These are phyloP conservation scores for Drosophila nr. medialis DNA, from an alignment of 2,888 invertebrate species.

Conservation along the genomic window DNA sequence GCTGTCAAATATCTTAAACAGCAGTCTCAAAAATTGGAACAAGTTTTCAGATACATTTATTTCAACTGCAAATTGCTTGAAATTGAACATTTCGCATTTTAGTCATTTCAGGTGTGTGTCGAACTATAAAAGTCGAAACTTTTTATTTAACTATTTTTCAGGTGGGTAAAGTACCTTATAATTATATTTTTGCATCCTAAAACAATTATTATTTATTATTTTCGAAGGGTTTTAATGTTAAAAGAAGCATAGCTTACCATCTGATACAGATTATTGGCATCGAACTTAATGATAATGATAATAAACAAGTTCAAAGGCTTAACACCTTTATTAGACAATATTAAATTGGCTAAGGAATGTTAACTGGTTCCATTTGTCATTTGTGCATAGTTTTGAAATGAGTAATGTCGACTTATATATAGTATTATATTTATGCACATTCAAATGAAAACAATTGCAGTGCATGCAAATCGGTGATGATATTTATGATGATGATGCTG, in stretches of 20 bases:
- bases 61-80: constrained; percentile 6
- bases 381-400: background rate
- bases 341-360: background rate
- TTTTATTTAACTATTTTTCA: background rate
- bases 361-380: background rate
- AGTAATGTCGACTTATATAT: background rate
- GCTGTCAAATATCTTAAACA: constrained; percentile 26
- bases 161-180: background rate
- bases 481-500: constrained; percentile 4
- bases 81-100: constrained; percentile 22
- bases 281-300: too few relatives aligned
- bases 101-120: constrained; percentile 6
- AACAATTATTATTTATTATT: too few relatives aligned
- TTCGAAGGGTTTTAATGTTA: too few relatives aligned
- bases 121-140: background rate
- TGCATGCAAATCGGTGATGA: constrained; percentile 35
- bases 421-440: constrained; percentile 7
- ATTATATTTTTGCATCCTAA: background rate
- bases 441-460: constrained; percentile 11
- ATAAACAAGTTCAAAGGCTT: too few relatives aligned
- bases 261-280: background rate
- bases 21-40: constrained; percentile 24
- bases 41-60: constrained; percentile 12
- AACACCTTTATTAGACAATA: too few relatives aligned
- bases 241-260: too few relatives aligned